Evolutionary conservation across 1,140 invertebrate genomes (phyloP), one percentile per base, ranked within the genome.

Genomic region (Nautilus pompilius): DNA sequence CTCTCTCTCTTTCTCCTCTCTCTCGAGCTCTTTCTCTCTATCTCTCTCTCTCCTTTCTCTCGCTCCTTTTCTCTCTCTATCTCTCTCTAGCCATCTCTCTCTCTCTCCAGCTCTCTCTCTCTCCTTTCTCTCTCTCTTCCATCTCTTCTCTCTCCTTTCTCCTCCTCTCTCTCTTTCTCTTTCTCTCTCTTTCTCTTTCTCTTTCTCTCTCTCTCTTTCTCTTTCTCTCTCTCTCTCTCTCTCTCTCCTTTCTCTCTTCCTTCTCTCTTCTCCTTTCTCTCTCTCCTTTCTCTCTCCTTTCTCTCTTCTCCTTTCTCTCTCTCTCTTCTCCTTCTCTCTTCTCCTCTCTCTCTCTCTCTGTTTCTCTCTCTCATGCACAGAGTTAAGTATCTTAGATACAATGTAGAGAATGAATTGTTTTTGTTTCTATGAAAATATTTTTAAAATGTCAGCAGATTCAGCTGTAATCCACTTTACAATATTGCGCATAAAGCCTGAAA

Each of bases 91-190:
- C 49, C 17, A 20, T 26, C 6, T 55, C 13, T 8, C 3, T 6
- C 20, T 33, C 29, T 34, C 6, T 22, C 55, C 8, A 6, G 30
- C 32, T 60, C 34, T 34, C 45, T n/a, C 3, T 6, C 28, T 60
- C 34, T 60, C 3, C 29, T 13, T 34, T 28, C 29, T 13, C 17
- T n/a, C 8, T 24, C 28, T 46, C 26, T 10, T 58, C n/a, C 45
- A 22, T 58, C 30, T 13, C 49, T n/a, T 48, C 34, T 34, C 41
- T 60, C 24, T 22, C 41, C 30, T 24, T 60, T n/a, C 49, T 24
- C 26, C 58, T 48, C n/a, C 36, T 45, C 36, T 45, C 36, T 45
- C 10, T 45, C 51, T 53, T 24, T n/a, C 54, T n/a, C 54, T n/a
- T 30, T n/a, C 54, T n/a, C 54, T n/a, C 54, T 10, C 54, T n/a